Evolutionary conservation across 1,140 invertebrate species (phyloP), one percentile per base, ranked within the genome.

Genomic region (Pseudomyrmex cubaensis): DNA sequence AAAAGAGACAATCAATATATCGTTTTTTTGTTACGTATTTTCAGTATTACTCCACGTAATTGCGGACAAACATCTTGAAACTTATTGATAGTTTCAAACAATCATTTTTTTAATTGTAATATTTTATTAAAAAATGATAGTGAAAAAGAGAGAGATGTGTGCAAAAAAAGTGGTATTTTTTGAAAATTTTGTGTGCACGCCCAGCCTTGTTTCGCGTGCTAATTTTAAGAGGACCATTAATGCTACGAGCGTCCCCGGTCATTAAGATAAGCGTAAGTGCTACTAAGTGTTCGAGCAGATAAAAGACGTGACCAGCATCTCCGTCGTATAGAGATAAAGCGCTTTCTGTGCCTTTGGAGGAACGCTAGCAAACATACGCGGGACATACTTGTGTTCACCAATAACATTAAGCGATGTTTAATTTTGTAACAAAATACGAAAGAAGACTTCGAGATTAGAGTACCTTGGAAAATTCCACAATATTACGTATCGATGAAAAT

Each of bases 251-350:
- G 91, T 93, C 92, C 90, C 89, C 87, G 90, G 93, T 94, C 93
- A 93, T 94, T 94, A 94, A 94, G 94, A 94, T 94, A 94, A 93
- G 91, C 92, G 94, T 94, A 94, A 94, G 94, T 94, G 94, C 94
- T 94, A 94, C 94, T 94, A 94, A 94, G 93, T 94, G 93, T 94
- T 93, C 90, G 85, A 80, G 87, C 67, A 91, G 94, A 94, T 94
- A 94, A 94, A 92, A 87, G 84, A 92, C 87, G 88, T 85, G 88
- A 88, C 75, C 88, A 87, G 91, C 82, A 85, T 90, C 89, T 89
- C 78, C 83, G 89, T 90, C 87, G 82, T 86, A 86, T 85, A 86
- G 74, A 89, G 73, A 89, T 75, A 70, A 84, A 67, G 54, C 72
- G 7, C 69, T 35, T n/a, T 52, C 63, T 48, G 76, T 61, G 35